Evolutionary conservation across 2,113 vertebrate species (phyloP).

Genomic region (Amphiprion ocellaris): DNA sequence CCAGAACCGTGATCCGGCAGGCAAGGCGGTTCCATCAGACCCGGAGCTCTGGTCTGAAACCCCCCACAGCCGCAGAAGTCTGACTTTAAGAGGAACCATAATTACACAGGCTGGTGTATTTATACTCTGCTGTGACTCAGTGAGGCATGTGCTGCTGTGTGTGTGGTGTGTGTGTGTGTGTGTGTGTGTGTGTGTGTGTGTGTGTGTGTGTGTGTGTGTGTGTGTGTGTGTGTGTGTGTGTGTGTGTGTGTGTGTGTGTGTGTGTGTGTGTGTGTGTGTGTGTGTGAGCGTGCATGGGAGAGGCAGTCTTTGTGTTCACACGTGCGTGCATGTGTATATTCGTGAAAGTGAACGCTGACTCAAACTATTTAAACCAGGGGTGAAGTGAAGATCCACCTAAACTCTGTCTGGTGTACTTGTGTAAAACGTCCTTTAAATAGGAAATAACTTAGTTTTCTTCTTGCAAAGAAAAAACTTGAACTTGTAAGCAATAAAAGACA

Average conservation of each 20-base stretch:
- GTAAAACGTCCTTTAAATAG: background rate
- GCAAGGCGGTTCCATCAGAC: conserved; percentile 38
- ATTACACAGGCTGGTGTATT: conserved; percentile 78
- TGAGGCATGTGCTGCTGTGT: conserved; percentile 59
- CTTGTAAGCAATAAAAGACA: too few relatives aligned
- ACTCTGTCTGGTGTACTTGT: background rate
- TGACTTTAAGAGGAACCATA: conserved; percentile 75
- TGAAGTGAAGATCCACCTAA: conserved; percentile 5
- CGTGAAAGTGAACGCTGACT: conserved; percentile 54
- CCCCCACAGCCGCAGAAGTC: conserved; percentile 45
- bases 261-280: too few relatives aligned
- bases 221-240: conserved; percentile 23
- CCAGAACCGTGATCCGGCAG: background rate
- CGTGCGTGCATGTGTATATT: conserved; percentile 10
- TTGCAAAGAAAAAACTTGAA: background rate
- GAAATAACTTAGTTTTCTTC: background rate
- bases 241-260: background rate
- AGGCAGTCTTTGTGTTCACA: conserved; percentile 46
- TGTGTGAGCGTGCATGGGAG: background rate
- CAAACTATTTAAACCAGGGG: conserved; percentile 42
- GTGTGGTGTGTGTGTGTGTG: conserved; percentile 50
- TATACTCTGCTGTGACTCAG: conserved; percentile 76
- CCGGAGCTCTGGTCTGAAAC: conserved; percentile 46
- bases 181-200: conserved; percentile 8
- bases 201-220: conserved; percentile 36